Base-by-base conservation (phyloP, 1,140 invertebrate species). In the Nomia melanderi region DNA sequence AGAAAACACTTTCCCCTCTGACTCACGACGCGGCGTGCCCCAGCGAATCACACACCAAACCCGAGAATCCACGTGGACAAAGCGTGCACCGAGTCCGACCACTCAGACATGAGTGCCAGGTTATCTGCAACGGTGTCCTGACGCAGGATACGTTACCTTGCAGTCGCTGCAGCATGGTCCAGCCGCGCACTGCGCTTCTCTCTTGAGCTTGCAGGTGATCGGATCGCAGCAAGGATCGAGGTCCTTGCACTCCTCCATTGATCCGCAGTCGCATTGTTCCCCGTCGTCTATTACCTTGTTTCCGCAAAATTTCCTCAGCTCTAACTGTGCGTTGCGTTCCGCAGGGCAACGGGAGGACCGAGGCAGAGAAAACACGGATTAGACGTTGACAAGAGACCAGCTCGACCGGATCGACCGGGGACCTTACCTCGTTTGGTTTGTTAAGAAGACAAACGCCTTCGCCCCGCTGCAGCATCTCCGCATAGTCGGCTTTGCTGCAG, bases 141-240 rank as follows among this genome's bases (percentile, higher is more conserved):
- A 50, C n/a, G 7, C 47, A 29, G 50, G 50, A 60, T 72, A 41
- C 62, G 66, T 93, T 94, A 98, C 97, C 93, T 96, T 96, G 91
- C 97, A 98, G 81, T 97, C 94, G 81, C 96, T 95, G 91, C 98
- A 99, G 93, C 98, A 99, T 31, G 96, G 96, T 9, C 98, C 98
- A 20, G 95, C 94, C 39, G 97, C 97, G 91, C 98, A 99, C 92
- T 98, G 95, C 1, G 98, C 95, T 91, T 98, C 98, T 64, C 95
- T 95, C 64, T 95, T 97, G 29, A 99, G 94, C 76, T 98, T 96
- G 92, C 98, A 99, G 25, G 98, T 99, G 88, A 97, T 96, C 65
- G 97, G 97, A 92, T 99, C 98, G 93, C 98, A 99, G 92, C 98
- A 99, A 1, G 97, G 97, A 93, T 99, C 98, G 47, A 94, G 92